A percentile compares a stretch with the other conserved stretches of the same genome.
phyloP scores from a whole-genome alignment of 2,113 vertebrate species.

The Microtus pennsylvanicus region DNA sequence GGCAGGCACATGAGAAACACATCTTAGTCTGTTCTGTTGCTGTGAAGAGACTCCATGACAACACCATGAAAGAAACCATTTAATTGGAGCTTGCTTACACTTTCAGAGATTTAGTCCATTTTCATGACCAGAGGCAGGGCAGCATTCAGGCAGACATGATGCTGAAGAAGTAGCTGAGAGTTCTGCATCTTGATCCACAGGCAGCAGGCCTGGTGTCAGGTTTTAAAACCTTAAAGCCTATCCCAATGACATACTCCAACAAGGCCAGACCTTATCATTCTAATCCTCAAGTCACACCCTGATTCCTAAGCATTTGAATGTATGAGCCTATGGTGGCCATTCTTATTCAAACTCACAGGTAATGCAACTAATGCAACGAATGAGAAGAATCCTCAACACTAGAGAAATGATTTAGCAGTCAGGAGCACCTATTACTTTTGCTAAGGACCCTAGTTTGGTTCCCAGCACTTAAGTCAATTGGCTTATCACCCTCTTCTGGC shows the following conservation, averaged over 20 bases:
- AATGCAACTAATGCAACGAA: background rate
- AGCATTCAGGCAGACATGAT: background rate
- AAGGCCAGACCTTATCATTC: background rate
- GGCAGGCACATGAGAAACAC: background rate
- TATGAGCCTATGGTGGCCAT: background rate
- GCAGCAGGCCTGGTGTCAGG: background rate
- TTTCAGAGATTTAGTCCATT: background rate
- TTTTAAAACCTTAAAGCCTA: background rate
- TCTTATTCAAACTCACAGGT: background rate
- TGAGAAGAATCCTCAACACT: background rate
- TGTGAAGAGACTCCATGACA: background rate
- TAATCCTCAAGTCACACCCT: background rate
- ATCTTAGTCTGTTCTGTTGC: background rate
- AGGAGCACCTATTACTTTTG: background rate
- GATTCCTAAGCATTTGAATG: background rate
- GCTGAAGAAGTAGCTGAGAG: background rate
- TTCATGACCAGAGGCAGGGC: background rate
- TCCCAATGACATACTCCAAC: background rate
- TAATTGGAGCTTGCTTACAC: background rate
- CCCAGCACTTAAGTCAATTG: background rate
- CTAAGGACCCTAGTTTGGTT: background rate
- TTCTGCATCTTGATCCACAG: background rate
- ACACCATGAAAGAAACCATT: background rate
- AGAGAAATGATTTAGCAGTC: background rate
- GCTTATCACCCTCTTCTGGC: background rate